A percentile compares a stretch with the other conserved stretches of the same genome.
phyloP scores from a whole-genome alignment of 2,888 invertebrate genomes.

The Philaethria dido region DNA sequence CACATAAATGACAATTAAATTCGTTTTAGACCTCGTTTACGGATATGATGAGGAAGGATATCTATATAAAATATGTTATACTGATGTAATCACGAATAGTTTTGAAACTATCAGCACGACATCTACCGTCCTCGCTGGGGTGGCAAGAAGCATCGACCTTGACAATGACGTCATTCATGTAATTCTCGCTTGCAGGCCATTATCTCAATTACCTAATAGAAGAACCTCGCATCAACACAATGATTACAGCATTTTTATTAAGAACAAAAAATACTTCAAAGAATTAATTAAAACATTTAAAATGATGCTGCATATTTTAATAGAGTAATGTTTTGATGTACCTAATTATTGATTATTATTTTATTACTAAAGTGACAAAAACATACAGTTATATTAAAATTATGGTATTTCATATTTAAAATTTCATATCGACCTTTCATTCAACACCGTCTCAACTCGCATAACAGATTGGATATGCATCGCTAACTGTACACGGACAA shows the following conservation, averaged over 20 bases:
- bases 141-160: constrained; percentile 61
- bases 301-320: not conserved
- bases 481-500: constrained; percentile 38
- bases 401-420: not conserved
- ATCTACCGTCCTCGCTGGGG: constrained; percentile 59
- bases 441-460: not conserved
- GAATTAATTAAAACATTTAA: not conserved
- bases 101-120: constrained; percentile 62
- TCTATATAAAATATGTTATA: constrained; percentile 58
- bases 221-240: constrained; percentile 16
- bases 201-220: constrained; percentile 41
- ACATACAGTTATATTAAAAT: not conserved
- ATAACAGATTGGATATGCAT: constrained; percentile 29
- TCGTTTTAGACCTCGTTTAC: constrained; percentile 7
- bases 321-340: not conserved
- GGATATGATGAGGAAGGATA: constrained; percentile 17
- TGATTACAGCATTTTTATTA: constrained; percentile 13
- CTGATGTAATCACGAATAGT: constrained; percentile 56
- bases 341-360: too few relatives aligned
- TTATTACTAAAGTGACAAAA: not conserved
- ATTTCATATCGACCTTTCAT: constrained; percentile 3
- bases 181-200: constrained; percentile 50
- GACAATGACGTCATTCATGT: constrained; percentile 62
- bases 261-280: constrained; percentile 6
- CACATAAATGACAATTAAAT: too few relatives aligned